Conservation (phyloP, 2,113 vertebrate genomes). For the pig (Sus scrofa) region DNA sequence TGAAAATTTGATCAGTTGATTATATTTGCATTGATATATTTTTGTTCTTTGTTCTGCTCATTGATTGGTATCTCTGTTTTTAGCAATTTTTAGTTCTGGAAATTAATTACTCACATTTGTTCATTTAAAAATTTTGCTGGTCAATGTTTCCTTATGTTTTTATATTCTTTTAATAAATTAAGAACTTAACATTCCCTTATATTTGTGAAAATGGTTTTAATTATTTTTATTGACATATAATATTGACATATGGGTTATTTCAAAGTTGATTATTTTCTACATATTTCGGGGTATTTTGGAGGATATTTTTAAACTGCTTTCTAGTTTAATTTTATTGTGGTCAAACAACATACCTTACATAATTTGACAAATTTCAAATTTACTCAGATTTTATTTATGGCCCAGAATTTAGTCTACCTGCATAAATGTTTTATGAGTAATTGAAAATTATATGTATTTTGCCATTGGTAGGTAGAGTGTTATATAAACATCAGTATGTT, state of each 20-base stretch:
- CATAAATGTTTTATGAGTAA: neutral
- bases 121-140: too few species aligned
- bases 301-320: neutral
- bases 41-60: too few species aligned
- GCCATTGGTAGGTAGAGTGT: neutral
- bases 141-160: too few species aligned
- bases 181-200: too few species aligned
- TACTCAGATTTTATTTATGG: neutral
- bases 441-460: neutral
- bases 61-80: too few species aligned
- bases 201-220: too few species aligned
- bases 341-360: neutral
- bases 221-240: too few species aligned
- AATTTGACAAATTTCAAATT: neutral
- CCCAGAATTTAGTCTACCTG: neutral
- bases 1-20: too few species aligned
- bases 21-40: too few species aligned
- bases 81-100: too few species aligned
- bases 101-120: too few species aligned
- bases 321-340: neutral
- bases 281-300: neutral
- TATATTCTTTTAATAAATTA: too few species aligned
- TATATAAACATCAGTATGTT: neutral
- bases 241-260: neutral
- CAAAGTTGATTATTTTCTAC: neutral